Base-by-base conservation (phyloP, 2,797 vertebrate species). In the Eurystomus glaucurus region DNA sequence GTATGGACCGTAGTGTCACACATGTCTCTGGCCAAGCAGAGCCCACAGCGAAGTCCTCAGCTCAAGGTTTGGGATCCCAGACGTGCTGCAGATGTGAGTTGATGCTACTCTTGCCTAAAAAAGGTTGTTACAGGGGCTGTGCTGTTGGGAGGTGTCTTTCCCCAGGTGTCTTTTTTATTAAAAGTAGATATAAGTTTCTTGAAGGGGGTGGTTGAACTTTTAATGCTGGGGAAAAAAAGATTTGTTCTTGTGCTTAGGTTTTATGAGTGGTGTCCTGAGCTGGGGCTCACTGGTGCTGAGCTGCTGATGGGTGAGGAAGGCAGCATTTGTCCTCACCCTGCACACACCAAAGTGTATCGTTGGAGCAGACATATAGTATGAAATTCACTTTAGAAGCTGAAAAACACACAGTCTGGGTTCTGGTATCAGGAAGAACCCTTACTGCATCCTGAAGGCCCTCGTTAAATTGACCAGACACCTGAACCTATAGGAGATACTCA, bases 341-440 rank as follows among this genome's bases (percentile, higher is more conserved):
- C n/a, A 83, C 0, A 1, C 23, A 57, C 7, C 16, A 13, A 69
- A 68, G 7, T 17, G 22, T 37, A 41, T 66, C 29, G 19, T 31
- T 62, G 54, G 29, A 77, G 50, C 13, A 72, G 43, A 76, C n/a
- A 54, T 0, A 25, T 2, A 18, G 18, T 8, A 46, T 23, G 39
- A 96, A 86, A 65, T 72, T n/a, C 26, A 61, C 8, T 87, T 91
- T 28, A 82, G 35, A 31, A 79, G 50, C 22, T 84, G 29, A 50
- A 62, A 91, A 86, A 17, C n/a, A 54, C 9, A 26, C 2, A 2
- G 3, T 21, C 51, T 79, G 31, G 6, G 10, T 82, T 79, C 62
- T 72, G 16, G 18, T 35, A 28, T 68, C 37, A 54, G 37, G 16
- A 74, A 54, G 19, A 77, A 14, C 20, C 9, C 16, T 15, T 29